A percentile compares a stretch with the other conserved stretches of the same genome.
Evolutionary conservation across 2,113 vertebrate genomes (phyloP).

Genomic region (Girardinichthys multiradiatus): DNA sequence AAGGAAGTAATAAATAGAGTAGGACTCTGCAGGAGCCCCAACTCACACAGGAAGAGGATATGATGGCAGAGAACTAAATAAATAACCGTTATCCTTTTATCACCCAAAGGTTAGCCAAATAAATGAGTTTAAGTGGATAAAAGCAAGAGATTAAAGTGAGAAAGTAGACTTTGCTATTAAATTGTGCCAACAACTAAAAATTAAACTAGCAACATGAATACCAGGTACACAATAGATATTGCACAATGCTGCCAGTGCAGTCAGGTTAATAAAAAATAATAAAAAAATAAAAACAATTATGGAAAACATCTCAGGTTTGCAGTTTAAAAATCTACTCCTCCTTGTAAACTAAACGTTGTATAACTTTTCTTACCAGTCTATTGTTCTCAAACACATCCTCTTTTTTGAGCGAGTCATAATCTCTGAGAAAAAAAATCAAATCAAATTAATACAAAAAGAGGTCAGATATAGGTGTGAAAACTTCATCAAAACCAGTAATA

Average conservation of each 20-base stretch:
- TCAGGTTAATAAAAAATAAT: slow-evolving; percentile 32
- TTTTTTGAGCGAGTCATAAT: slow-evolving; percentile 89
- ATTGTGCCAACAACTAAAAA: slow-evolving; percentile 25
- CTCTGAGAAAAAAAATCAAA: slow-evolving; percentile 78
- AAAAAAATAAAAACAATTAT: no score
- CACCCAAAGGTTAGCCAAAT: slow-evolving; percentile 28
- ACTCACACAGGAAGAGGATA: slow-evolving; percentile 46
- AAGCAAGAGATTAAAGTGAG: background rate
- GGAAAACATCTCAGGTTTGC: slow-evolving; percentile 1
- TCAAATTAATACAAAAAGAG: background rate
- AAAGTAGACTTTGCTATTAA: background rate
- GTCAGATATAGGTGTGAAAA: background rate
- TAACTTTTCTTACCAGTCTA: slow-evolving; percentile 86
- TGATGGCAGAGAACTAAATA: slow-evolving; percentile 54
- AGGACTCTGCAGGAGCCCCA: slow-evolving; percentile 21
- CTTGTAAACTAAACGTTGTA: slow-evolving; percentile 10
- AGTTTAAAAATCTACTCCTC: slow-evolving; percentile 2
- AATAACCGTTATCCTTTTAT: slow-evolving; percentile 2
- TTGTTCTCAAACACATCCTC: slow-evolving; percentile 97
- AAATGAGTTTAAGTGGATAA: slow-evolving; percentile 56
- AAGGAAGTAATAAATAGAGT: slow-evolving; percentile 29
- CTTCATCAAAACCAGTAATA: background rate
- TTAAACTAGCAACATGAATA: slow-evolving; percentile 16
- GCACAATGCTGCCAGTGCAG: background rate
- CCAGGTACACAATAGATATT: slow-evolving; percentile 11